Evolutionary conservation across 2,113 vertebrate genomes (phyloP).

Genomic region (Orcinus orca): DNA sequence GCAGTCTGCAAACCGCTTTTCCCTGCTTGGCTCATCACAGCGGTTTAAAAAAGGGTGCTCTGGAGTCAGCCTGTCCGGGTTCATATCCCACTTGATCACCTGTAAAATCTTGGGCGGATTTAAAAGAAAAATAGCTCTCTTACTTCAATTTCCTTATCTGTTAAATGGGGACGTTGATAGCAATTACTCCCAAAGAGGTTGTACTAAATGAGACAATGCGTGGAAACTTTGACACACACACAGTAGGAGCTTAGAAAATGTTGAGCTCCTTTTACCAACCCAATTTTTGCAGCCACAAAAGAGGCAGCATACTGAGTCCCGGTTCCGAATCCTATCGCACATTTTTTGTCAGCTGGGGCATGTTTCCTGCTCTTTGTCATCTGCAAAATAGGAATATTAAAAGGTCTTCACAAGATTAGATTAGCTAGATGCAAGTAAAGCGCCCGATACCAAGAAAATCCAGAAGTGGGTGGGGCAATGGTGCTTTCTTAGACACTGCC

Average conservation of each 20-base stretch:
- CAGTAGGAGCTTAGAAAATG: background rate
- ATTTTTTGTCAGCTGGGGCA: background rate
- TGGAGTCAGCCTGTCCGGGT: background rate
- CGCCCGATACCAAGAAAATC: background rate
- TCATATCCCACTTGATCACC: background rate
- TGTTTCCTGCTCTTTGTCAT: background rate
- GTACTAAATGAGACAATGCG: background rate
- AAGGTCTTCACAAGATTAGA: background rate
- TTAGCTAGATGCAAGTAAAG: background rate
- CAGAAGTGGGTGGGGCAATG: background rate
- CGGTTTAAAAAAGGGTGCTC: background rate
- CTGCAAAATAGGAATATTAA: background rate
- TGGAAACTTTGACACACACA: background rate
- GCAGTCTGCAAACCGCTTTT: conserved; percentile 22
- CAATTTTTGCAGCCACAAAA: background rate
- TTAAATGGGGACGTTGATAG: background rate
- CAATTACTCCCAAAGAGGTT: background rate
- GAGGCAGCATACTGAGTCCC: background rate
- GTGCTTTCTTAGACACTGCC: background rate
- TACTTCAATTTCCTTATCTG: background rate
- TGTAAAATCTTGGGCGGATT: background rate
- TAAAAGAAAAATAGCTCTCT: background rate
- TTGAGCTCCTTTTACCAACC: background rate
- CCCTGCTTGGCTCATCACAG: background rate
- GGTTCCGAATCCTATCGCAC: background rate